Evolutionary conservation across 2,113 vertebrate species (phyloP).

Genomic region (Ondatra zibethicus): DNA sequence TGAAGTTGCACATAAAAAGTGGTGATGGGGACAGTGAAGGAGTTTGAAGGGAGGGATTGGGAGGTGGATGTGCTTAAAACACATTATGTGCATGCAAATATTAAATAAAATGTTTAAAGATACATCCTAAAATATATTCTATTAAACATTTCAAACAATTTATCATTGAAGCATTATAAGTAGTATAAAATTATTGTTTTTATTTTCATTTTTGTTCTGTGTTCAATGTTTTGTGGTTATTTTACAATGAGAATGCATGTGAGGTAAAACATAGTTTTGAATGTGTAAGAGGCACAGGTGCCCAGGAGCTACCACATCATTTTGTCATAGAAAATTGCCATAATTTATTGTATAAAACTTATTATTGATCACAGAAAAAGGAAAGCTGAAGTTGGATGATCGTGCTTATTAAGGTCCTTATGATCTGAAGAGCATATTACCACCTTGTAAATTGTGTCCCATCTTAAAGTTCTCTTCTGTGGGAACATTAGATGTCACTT

Average conservation of each 20-base stretch:
- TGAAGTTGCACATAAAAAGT: background rate
- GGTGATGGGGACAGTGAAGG: background rate
- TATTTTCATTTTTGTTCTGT: background rate
- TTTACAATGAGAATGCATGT: background rate
- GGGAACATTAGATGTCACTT: background rate
- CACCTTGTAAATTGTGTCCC: background rate
- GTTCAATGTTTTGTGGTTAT: background rate
- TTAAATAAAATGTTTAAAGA: background rate
- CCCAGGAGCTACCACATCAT: background rate
- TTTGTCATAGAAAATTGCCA: background rate
- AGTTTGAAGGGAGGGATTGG: too few relatives aligned
- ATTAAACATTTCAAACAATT: background rate
- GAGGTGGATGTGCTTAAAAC: background rate
- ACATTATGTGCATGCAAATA: background rate
- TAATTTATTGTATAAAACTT: background rate
- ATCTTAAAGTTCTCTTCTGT: background rate
- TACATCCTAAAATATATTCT: background rate
- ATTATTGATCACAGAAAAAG: background rate
- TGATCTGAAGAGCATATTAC: background rate
- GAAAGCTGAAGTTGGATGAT: background rate
- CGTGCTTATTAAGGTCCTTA: background rate
- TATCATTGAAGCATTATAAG: background rate
- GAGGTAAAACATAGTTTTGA: background rate
- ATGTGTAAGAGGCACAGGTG: background rate
- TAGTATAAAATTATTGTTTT: background rate